phyloP scores from a whole-genome alignment of 2,797 vertebrate species.

The Triplophysa yarkandensis region DNA sequence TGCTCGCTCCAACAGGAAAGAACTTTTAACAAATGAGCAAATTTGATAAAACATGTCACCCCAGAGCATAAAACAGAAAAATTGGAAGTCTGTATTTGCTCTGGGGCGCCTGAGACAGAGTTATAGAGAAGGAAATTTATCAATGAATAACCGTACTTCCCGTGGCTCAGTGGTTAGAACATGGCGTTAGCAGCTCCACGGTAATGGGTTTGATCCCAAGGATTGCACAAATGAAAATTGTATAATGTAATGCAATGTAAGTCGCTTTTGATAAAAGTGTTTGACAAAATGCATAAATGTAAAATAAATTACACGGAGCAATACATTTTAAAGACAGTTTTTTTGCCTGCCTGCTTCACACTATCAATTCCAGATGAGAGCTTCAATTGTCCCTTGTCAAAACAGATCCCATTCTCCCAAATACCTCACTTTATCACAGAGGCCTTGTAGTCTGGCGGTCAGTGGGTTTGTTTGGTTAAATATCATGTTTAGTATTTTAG shows the following conservation, averaged over 20 bases:
- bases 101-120: conserved; percentile 11
- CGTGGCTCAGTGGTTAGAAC: no score
- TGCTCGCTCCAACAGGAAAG: conserved; percentile 3
- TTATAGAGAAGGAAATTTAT: conserved; percentile 45
- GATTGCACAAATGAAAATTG: no score
- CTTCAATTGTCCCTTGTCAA: conserved; percentile 80
- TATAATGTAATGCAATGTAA: no score
- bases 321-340: conserved; percentile 68
- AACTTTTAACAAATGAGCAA: background rate
- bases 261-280: no score
- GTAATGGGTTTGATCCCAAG: no score
- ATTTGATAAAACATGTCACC: background rate
- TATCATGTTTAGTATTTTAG: conserved; percentile 65
- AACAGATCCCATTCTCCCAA: conserved; percentile 78
- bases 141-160: conserved; percentile 58
- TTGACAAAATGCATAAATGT: no score
- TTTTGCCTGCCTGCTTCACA: conserved; percentile 66
- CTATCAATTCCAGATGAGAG: conserved; percentile 84
- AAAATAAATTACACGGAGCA: no score
- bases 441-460: conserved; percentile 70
- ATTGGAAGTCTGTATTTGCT: background rate
- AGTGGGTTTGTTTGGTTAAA: conserved; percentile 57
- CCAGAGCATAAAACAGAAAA: conserved; percentile 10
- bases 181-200: no score
- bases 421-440: conserved; percentile 74